A percentile compares a stretch with the other conserved stretches of the same genome.
Evolutionary conservation across 2,888 invertebrate genomes (phyloP).

Genomic region (Pollenia griseotomentosa): DNA sequence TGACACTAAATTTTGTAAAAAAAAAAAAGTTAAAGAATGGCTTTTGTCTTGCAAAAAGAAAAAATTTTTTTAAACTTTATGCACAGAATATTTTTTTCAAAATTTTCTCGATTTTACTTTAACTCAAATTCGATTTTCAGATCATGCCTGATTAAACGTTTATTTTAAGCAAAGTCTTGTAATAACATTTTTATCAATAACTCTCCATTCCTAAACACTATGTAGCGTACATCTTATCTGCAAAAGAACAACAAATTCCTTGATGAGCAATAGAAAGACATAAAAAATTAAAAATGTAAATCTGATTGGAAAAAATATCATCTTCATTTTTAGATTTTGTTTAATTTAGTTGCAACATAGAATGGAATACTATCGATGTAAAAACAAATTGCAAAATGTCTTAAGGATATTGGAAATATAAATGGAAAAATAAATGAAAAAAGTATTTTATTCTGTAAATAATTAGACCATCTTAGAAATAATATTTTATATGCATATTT

Average conservation of each 20-base stretch:
- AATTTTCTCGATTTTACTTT: no score
- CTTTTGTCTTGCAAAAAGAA: no score
- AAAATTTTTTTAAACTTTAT: no score
- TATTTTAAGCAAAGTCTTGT: no score
- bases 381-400: slow-evolving; percentile 30
- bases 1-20: no score
- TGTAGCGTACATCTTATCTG: not conserved
- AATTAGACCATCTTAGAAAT: slow-evolving; percentile 6
- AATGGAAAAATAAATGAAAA: slow-evolving; percentile 38
- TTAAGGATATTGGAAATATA: slow-evolving; percentile 36
- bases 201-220: no score
- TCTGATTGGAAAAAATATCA: slow-evolving; percentile 25
- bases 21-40: no score
- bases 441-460: not conserved
- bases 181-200: no score
- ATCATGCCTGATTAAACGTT: no score
- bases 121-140: no score
- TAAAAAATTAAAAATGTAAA: not conserved
- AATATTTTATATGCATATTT: not conserved
- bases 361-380: slow-evolving; percentile 30
- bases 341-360: slow-evolving; percentile 35
- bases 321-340: not conserved
- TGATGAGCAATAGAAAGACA: not conserved
- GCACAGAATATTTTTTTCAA: no score
- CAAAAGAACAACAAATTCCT: not conserved